phyloP scores from a whole-genome alignment of 2,888 invertebrate species.

The Liopterus haemorrhoidalis region DNA sequence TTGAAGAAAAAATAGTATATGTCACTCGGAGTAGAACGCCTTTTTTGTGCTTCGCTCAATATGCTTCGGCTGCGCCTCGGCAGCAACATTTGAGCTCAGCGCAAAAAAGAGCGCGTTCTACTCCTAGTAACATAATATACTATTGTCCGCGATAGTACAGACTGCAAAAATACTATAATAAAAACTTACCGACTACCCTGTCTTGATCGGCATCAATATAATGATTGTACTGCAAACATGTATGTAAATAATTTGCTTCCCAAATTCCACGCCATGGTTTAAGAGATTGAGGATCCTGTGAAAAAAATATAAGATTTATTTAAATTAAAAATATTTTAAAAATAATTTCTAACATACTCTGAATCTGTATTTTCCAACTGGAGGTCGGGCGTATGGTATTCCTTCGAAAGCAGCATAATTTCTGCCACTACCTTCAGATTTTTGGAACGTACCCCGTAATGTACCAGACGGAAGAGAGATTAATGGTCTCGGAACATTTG shows the following conservation, averaged over 20 bases:
- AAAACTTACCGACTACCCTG: conserved; percentile 14
- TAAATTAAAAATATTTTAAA: neutral
- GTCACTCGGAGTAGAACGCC: too few relatives aligned
- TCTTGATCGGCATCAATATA: neutral
- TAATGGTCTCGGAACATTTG: conserved; percentile 21
- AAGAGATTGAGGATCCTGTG: conserved; percentile 51
- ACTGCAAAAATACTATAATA: conserved; percentile 18
- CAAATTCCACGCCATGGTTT: conserved; percentile 60
- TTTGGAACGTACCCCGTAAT: conserved; percentile 24
- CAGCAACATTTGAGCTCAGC: too few relatives aligned
- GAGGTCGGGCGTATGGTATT: conserved; percentile 62
- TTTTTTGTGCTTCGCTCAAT: too few relatives aligned
- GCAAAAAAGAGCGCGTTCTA: neutral
- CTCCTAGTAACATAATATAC: neutral
- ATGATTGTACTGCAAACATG: conserved; percentile 42
- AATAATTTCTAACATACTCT: conserved; percentile 5
- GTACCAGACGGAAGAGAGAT: conserved; percentile 27
- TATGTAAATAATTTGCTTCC: conserved; percentile 54
- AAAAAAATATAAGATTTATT: neutral
- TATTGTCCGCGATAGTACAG: neutral
- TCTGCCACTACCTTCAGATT: conserved; percentile 37
- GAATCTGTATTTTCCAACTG: conserved; percentile 35
- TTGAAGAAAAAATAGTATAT: too few relatives aligned
- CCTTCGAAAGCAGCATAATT: conserved; percentile 57
- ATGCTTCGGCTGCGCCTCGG: too few relatives aligned